Conservation (phyloP, 2,113 vertebrate genomes). For the Fregata magnificens region DNA sequence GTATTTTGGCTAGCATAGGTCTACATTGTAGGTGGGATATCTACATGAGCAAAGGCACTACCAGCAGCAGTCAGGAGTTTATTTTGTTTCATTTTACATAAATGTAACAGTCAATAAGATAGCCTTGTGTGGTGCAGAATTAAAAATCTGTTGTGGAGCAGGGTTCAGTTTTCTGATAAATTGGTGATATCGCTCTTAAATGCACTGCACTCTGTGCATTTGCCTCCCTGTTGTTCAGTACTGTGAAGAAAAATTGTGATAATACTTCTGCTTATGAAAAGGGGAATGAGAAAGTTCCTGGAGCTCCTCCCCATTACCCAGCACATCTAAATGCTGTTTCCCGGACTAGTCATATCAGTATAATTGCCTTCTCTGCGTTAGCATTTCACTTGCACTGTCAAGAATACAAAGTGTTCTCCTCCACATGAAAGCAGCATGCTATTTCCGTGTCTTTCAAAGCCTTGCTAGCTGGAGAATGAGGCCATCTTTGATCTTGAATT, state of each 20-base stretch:
- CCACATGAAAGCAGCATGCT: slow-evolving; percentile 23
- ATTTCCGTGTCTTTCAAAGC: neutral
- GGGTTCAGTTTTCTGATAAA: neutral
- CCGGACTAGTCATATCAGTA: neutral
- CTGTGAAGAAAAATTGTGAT: slow-evolving; percentile 16
- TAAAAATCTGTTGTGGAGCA: neutral
- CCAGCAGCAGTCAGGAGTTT: neutral
- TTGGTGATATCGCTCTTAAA: neutral
- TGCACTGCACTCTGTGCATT: neutral
- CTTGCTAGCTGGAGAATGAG: slow-evolving; percentile 21
- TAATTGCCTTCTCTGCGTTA: slow-evolving; percentile 39
- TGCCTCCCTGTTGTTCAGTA: neutral
- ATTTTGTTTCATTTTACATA: neutral
- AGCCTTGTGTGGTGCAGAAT: neutral
- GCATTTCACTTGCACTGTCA: slow-evolving; percentile 19
- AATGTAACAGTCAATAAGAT: neutral
- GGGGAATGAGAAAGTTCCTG: slow-evolving; percentile 8
- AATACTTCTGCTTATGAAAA: slow-evolving; percentile 22
- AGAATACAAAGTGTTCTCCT: slow-evolving; percentile 42
- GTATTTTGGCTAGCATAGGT: neutral
- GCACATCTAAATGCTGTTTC: slow-evolving; percentile 12
- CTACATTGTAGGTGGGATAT: neutral
- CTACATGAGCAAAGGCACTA: neutral
- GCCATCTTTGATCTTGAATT: slow-evolving; percentile 41
- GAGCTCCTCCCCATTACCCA: slow-evolving; percentile 2